These are phyloP conservation scores for Tetraneura akinire DNA, from an alignment of 1,140 invertebrate genomes.

Conservation along the genomic window DNA sequence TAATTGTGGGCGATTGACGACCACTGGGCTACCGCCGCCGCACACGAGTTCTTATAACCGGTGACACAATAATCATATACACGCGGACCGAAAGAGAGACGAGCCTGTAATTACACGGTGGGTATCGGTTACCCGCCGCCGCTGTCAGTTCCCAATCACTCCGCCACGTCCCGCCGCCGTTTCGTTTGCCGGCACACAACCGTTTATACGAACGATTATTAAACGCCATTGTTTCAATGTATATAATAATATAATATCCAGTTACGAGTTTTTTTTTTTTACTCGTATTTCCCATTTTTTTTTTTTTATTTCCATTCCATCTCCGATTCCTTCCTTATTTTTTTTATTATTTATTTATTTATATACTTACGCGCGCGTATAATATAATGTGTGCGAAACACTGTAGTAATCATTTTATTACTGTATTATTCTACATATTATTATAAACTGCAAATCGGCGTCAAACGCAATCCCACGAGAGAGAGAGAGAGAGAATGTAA, in stretches of 20 bases:
- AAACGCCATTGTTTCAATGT: constrained; percentile 47
- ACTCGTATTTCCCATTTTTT: constrained; percentile 9
- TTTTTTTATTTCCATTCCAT: background rate
- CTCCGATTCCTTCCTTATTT: constrained; percentile 37
- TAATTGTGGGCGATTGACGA: background rate
- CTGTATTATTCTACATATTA: too few species aligned
- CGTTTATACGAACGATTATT: constrained; percentile 50
- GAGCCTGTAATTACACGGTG: constrained; percentile 50
- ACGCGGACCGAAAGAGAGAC: too few species aligned
- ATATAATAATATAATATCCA: constrained; percentile 32
- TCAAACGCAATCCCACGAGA: constrained; percentile 51
- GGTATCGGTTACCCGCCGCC: constrained; percentile 48
- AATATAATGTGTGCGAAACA: background rate
- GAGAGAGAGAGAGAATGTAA: too few species aligned
- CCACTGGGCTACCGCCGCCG: constrained; percentile 23
- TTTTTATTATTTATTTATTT: background rate
- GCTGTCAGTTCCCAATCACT: constrained; percentile 35
- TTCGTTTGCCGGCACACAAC: background rate
- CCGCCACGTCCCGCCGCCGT: constrained; percentile 1
- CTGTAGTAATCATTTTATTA: background rate
- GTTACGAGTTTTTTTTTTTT: constrained; percentile 46
- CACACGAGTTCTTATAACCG: constrained; percentile 39
- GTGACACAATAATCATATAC: constrained; percentile 51
- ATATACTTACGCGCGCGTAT: background rate
- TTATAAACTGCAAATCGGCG: too few species aligned